Base-by-base conservation (phyloP, 2,113 vertebrate genomes). In the Apistogramma diplotaenia region DNA sequence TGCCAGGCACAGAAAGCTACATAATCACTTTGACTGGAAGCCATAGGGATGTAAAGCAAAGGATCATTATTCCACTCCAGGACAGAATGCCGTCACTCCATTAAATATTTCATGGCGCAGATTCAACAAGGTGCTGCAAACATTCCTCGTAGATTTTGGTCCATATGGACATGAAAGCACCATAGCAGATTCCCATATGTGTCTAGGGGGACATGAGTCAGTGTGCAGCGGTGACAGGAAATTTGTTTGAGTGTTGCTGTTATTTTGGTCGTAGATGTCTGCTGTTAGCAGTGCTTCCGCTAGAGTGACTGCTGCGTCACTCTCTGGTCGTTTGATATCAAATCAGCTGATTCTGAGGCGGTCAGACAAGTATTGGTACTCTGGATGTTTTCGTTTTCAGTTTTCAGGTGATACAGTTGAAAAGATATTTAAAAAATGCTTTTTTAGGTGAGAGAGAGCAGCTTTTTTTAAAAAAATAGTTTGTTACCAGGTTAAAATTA, bases 21-120 rank as follows among this genome's bases (percentile, higher is more conserved):
- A 90, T 90, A 85, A 92, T 88, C 74, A 79, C 85, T 83, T 54
- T 82, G 62, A 89, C 81, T 87, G 85, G 70, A 54, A 84, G 86
- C 87, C 77, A 85, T 40, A 55, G 79, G 79, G 77, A 89, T 79
- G 84, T 81, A 85, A 87, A 91, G 82, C 57, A 1, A 46, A 76
- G 88, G 18, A 84, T 89, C 85, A 80, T 89, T 88, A 85, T 84
- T 78, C 83, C 8, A 10, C 82, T 76, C 46, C 70, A 59, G 3
- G 31, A 43, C 59, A 81, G 54, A 85, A 8, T 37, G 9, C 74
- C 79, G 19, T 80, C 58, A 8, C 33, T 8, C 33, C 33, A 2
- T 33, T 33, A 33, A 8, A 33, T 8, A 33, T 8, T 33, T 33
- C 33, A 33, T 8, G 33, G 33, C 33, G 8, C 33, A 33, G 7